A percentile compares a stretch with the other conserved stretches of the same genome.
phyloP scores from a whole-genome alignment of 2,797 vertebrate species.

The Xenops minutus region DNA sequence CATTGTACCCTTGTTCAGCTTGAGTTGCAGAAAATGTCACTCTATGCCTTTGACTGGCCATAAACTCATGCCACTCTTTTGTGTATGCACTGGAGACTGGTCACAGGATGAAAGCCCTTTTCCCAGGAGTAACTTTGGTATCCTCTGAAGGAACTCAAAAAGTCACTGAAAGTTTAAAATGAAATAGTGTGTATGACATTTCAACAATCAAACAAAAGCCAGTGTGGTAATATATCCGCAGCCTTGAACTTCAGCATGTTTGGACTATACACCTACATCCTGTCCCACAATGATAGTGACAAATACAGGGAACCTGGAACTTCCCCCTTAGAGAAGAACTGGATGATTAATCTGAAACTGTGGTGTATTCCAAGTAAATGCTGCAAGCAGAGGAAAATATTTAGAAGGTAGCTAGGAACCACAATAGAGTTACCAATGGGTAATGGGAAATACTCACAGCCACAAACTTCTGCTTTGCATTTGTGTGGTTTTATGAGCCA shows the following conservation, averaged over 20 bases:
- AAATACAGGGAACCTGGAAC: background rate
- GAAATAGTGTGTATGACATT: background rate
- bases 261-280: background rate
- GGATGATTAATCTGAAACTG: background rate
- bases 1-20: background rate
- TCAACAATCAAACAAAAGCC: background rate
- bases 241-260: background rate
- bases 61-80: background rate
- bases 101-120: background rate
- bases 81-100: background rate
- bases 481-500: background rate
- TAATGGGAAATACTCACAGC: background rate
- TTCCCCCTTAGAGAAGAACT: background rate
- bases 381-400: background rate
- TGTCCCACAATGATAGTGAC: background rate
- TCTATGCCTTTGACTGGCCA: background rate
- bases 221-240: background rate
- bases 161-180: background rate
- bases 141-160: background rate
- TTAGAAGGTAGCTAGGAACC: conserved; percentile 19
- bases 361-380: background rate
- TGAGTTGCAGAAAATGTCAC: background rate
- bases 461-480: background rate
- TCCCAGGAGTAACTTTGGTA: background rate
- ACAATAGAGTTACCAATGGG: background rate